phyloP scores from a whole-genome alignment of 2,888 invertebrate genomes.

The Ophioninae sp. region DNA sequence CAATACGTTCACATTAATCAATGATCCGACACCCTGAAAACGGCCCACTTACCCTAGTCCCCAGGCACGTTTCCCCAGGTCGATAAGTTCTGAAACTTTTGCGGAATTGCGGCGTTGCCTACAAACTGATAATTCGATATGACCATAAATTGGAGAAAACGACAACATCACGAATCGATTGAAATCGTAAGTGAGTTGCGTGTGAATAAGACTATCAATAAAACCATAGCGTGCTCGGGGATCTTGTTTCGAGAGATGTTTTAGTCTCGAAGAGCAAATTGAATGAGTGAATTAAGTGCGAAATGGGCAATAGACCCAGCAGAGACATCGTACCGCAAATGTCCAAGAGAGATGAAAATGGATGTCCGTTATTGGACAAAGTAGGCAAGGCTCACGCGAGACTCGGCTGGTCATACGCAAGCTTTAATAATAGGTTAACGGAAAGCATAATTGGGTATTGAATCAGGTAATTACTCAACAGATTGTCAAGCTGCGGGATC shows the following conservation, averaged over 20 bases:
- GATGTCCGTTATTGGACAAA: conserved; percentile 22
- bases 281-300: conserved; percentile 13
- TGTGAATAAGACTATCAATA: too few species aligned
- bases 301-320: conserved; percentile 33
- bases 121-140: too few species aligned
- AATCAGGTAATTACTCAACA: conserved; percentile 75
- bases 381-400: conserved; percentile 50
- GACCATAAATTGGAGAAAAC: too few species aligned
- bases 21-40: too few species aligned
- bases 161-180: too few species aligned
- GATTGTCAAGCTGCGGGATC: conserved; percentile 67
- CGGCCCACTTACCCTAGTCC: too few species aligned
- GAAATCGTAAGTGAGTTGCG: too few species aligned
- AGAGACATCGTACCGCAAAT: conserved; percentile 28
- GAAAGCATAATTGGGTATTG: conserved; percentile 75
- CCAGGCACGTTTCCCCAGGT: too few species aligned
- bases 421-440: conserved; percentile 36
- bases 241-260: conserved; percentile 16
- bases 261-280: conserved; percentile 23
- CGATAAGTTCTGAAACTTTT: too few species aligned
- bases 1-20: too few species aligned
- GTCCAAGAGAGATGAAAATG: conserved; percentile 9
- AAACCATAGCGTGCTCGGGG: conserved; percentile 36
- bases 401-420: conserved; percentile 33
- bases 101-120: too few species aligned